Evolutionary conservation across 2,113 vertebrate genomes (phyloP).

Genomic region (Carlito syrichta): DNA sequence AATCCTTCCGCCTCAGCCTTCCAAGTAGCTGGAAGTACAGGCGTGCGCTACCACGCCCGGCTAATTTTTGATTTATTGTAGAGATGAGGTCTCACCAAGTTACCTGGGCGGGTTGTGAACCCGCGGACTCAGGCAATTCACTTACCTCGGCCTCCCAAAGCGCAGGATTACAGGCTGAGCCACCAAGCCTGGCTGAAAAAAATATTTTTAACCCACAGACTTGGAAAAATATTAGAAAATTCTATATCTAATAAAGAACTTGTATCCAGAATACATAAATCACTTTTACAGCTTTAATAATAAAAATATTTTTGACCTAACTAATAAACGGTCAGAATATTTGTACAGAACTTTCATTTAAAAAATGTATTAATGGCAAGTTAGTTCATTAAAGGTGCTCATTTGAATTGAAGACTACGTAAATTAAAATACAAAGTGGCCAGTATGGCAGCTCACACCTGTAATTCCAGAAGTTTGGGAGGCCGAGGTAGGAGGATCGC

Average conservation of each 20-base stretch:
- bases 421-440: background rate
- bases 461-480: too few relatives aligned
- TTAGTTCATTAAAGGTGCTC: background rate
- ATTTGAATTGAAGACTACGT: background rate
- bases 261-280: background rate
- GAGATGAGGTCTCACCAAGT: background rate
- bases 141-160: background rate
- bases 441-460: too few relatives aligned
- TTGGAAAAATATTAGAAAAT: constrained; percentile 10
- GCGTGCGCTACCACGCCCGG: background rate
- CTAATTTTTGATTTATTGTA: background rate
- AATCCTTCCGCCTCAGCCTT: background rate
- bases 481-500: too few relatives aligned
- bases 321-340: background rate
- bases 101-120: background rate
- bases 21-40: background rate
- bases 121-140: background rate
- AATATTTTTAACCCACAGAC: background rate
- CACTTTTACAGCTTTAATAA: background rate
- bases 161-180: background rate
- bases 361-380: background rate
- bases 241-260: background rate
- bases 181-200: background rate
- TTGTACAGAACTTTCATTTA: background rate
- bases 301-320: background rate